Evolutionary conservation across 1,140 invertebrate species (phyloP).

Genomic region (Maconellicoccus hirsutus): DNA sequence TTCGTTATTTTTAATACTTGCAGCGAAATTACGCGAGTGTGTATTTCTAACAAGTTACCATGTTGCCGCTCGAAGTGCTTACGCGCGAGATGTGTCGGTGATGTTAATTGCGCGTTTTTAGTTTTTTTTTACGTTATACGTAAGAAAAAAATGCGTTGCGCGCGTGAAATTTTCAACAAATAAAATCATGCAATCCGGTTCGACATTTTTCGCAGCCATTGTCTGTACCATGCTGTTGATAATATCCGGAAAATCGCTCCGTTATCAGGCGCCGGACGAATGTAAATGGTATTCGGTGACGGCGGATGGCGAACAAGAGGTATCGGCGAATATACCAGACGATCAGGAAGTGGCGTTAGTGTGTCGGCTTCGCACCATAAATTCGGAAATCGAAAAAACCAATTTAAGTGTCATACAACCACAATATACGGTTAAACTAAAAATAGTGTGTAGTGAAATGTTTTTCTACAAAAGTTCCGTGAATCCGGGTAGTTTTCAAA

Average conservation of each 20-base stretch:
- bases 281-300: slow-evolving; percentile 61
- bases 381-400: slow-evolving; percentile 76
- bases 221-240: slow-evolving; percentile 33
- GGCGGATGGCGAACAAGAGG: slow-evolving; percentile 38
- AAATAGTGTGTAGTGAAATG: slow-evolving; percentile 70
- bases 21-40: neutral
- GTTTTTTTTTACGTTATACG: neutral
- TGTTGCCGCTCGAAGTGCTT: too few species aligned
- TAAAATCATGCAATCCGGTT: slow-evolving; percentile 11
- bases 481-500: slow-evolving; percentile 67
- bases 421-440: slow-evolving; percentile 67
- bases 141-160: neutral
- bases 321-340: slow-evolving; percentile 38
- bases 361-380: slow-evolving; percentile 69
- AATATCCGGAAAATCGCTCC: slow-evolving; percentile 51
- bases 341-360: slow-evolving; percentile 56
- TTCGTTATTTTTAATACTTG: neutral
- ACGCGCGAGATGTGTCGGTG: neutral
- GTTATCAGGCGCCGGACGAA: slow-evolving; percentile 72
- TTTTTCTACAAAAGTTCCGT: slow-evolving; percentile 78
- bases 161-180: neutral
- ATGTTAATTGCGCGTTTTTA: neutral
- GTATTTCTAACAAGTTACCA: neutral
- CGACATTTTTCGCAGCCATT: slow-evolving; percentile 17
- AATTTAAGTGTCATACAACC: slow-evolving; percentile 80